Conservation (phyloP, 2,888 invertebrate species). For the Catotricha subobsoleta region DNA sequence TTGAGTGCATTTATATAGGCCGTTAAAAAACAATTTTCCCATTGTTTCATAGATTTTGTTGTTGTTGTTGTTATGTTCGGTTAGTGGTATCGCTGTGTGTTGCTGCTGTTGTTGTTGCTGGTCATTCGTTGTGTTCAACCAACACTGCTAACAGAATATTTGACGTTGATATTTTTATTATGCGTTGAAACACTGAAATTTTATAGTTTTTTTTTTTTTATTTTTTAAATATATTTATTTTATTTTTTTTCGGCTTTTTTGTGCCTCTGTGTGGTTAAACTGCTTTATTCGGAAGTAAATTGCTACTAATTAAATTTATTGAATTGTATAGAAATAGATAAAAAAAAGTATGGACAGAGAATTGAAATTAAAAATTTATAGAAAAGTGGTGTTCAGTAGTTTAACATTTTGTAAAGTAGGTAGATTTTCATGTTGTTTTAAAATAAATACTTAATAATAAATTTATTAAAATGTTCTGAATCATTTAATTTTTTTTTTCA, state of each 20-base stretch:
- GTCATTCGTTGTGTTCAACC: background rate
- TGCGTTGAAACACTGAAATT: constrained; percentile 8
- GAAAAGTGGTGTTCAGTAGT: too few relatives aligned
- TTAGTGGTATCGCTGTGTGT: background rate
- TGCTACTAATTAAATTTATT: constrained; percentile 5
- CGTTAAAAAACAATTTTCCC: constrained; percentile 6
- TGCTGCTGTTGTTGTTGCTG: background rate
- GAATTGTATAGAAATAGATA: too few relatives aligned
- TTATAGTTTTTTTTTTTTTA: too few relatives aligned
- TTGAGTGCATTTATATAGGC: background rate
- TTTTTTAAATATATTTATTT: constrained; percentile 2
- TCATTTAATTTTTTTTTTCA: too few relatives aligned
- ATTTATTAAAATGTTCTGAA: too few relatives aligned
- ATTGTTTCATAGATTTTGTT: constrained; percentile 5
- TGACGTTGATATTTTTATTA: constrained; percentile 22
- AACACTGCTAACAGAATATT: constrained; percentile 20
- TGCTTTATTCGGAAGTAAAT: background rate
- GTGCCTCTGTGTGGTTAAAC: too few relatives aligned
- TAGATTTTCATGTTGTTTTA: too few relatives aligned
- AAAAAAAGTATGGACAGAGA: too few relatives aligned
- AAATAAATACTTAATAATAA: too few relatives aligned
- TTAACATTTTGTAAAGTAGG: too few relatives aligned
- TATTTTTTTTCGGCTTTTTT: background rate
- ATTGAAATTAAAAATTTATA: too few relatives aligned
- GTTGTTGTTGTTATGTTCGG: constrained; percentile 2